Base-by-base conservation (phyloP, 2,888 invertebrate species). In the Andricus curvator region DNA sequence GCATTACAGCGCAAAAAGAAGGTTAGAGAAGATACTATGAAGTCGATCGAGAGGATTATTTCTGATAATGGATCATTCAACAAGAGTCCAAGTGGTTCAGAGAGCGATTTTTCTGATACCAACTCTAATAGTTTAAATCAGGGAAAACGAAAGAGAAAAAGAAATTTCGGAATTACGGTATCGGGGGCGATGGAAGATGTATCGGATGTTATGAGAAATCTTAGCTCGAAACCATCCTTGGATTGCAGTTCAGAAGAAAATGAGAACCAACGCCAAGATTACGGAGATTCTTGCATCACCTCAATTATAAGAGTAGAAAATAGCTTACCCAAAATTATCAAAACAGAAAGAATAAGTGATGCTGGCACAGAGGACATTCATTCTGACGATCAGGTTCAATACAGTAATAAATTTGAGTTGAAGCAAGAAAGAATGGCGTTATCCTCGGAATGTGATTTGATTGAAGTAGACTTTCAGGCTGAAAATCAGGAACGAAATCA, bases 101-200 rank as follows among this genome's bases (percentile, higher is more conserved):
- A 80, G 60, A 84, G 82, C 25, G 62, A 62, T 62, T 62, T 62
- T 22, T 62, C 62, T 17, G 25, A 13, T 8, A 56, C 25, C 56
- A 62, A 62, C 62, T 62, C 62, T 17, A 51, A 70, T 33, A 56
- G 29, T 56, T 6, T 4, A 56, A 56, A 62, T 62, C 62, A 62
- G 62, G 13, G 13, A 29, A 68, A 67, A n/a, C 33, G 20, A 20
- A 85, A 62, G 13, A 62, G 60, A 29, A 67, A 66, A 20, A 37
- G 17, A 17, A 85, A 83, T 37, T 91, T 91, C 70, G 86, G 85
- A 6, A 89, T 91, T 11, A 90, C 90, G 84, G 86, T 91, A 56
- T 89, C 90, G 0, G 91, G 91, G 2, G 85, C 85, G 22, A 85
- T 88, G 11, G 89, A 91, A 4, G 89, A 91, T 82, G 86, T 91